Base-by-base conservation (phyloP, 2,888 invertebrate genomes). In the Acrobasis suavella region DNA sequence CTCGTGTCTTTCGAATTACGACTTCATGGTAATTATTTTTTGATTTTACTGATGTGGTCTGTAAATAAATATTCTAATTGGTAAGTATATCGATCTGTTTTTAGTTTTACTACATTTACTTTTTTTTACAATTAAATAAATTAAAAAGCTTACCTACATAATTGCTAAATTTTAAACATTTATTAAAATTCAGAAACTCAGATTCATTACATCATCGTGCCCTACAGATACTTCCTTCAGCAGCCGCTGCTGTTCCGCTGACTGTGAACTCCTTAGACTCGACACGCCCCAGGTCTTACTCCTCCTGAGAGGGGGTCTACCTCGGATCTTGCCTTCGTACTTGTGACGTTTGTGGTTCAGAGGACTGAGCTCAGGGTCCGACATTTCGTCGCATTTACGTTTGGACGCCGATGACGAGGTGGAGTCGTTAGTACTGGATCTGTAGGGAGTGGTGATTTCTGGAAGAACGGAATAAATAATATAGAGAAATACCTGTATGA, bases 321-420 rank as follows among this genome's bases (percentile, higher is more conserved):
- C 90, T 38, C 80, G 71, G 61, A 93, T 90, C 64, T 87, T 81
- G 12, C 87, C 91, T 38, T 87, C 84, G 66, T 83, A 91, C 59
- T 88, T 92, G 22, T 87, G 83, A 9, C 86, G 81, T 65, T 93
- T 93, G 65, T 89, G 88, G 69, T 88, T 89, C 1, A 91, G 62
- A 0, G 93, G 92, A 65, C 92, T 92, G 6, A 74, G 60, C 0
- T 85, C 86, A 0, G 76, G 69, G 62, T 91, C 91, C 0, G 86
- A 81, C 38, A 87, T 69, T 10, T 89, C 88, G 0, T 82, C 80
- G 15, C 78, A 82, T 69, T 91, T 92, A 0, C 91, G 75, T 65
- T 91, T 91, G 0, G 85, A 82, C 0, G 85, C 80, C 22, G 89
- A 90, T 39, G 88, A 88, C 9, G 84, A 77, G 6, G 73, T 71